Conservation (phyloP, 1,140 invertebrate species). For the Lordiphosa stackelbergi region DNA sequence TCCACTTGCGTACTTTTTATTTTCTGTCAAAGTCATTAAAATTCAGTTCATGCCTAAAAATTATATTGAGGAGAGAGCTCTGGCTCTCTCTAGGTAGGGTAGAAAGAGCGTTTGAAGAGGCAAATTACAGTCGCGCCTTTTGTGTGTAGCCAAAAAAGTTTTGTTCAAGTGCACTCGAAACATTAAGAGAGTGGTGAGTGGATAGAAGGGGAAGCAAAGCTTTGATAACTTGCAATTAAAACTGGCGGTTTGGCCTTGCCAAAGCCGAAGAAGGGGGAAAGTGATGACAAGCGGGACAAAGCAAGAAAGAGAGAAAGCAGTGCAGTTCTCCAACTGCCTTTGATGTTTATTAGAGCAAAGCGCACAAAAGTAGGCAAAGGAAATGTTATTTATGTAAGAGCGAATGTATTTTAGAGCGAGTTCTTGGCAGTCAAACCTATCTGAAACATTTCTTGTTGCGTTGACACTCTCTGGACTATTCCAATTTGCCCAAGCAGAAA, state of each 20-base stretch:
- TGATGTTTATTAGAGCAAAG: not conserved
- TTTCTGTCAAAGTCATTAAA: conserved; percentile 53
- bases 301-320: too few relatives aligned
- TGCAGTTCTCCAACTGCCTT: not conserved
- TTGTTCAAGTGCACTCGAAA: conserved; percentile 26
- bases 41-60: conserved; percentile 59
- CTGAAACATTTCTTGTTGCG: too few relatives aligned
- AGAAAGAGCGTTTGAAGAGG: conserved; percentile 7
- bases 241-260: conserved; percentile 40
- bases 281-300: not conserved
- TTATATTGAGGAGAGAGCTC: conserved; percentile 29
- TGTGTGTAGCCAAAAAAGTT: conserved; percentile 36
- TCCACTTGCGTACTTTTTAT: conserved; percentile 36
- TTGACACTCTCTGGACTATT: too few relatives aligned
- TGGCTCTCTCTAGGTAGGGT: not conserved
- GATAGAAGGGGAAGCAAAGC: not conserved
- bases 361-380: conserved; percentile 1
- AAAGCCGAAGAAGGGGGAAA: not conserved
- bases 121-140: conserved; percentile 42
- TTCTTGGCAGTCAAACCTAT: too few relatives aligned
- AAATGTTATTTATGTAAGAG: not conserved
- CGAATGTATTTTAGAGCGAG: too few relatives aligned
- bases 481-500: too few relatives aligned
- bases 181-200: conserved; percentile 11
- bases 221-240: conserved; percentile 57